Percentiles rank a stretch among this genome's conserved stretches.
phyloP scores from a whole-genome alignment of 2,888 invertebrate genomes.

The Isoperla grammatica region DNA sequence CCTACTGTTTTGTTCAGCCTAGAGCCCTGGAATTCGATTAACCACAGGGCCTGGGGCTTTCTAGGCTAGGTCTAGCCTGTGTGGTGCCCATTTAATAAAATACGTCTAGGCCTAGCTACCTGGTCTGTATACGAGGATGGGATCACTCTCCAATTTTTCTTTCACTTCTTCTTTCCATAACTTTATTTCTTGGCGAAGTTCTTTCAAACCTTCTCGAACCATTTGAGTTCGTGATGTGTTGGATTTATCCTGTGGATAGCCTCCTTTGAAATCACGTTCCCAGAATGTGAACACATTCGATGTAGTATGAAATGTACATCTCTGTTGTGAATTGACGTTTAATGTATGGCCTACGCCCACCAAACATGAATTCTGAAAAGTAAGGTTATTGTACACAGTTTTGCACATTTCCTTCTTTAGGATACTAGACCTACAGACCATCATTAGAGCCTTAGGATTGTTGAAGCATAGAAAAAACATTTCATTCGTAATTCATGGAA shows the following conservation, averaged over 20 bases:
- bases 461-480: too few relatives aligned
- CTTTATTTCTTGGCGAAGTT: slow-evolving; percentile 59
- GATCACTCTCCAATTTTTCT: slow-evolving; percentile 59
- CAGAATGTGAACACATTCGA: slow-evolving; percentile 42
- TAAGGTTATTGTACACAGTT: neutral
- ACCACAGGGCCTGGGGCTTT: too few relatives aligned
- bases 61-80: too few relatives aligned
- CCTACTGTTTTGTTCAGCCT: too few relatives aligned
- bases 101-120: too few relatives aligned
- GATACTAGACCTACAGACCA: too few relatives aligned
- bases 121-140: slow-evolving; percentile 48
- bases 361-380: neutral
- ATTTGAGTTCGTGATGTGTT: slow-evolving; percentile 48
- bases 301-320: slow-evolving; percentile 1
- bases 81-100: too few relatives aligned
- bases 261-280: slow-evolving; percentile 56
- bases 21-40: too few relatives aligned
- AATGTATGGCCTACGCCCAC: too few relatives aligned
- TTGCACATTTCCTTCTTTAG: neutral
- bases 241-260: slow-evolving; percentile 47
- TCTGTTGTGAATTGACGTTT: neutral
- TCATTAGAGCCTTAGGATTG: too few relatives aligned
- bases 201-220: slow-evolving; percentile 58
- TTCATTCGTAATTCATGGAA: too few relatives aligned
- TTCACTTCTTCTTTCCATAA: slow-evolving; percentile 63